Percentiles rank a stretch among this genome's conserved stretches.
Evolutionary conservation across 1,140 invertebrate genomes (phyloP).

Genomic region (Penaeus chinensis): DNA sequence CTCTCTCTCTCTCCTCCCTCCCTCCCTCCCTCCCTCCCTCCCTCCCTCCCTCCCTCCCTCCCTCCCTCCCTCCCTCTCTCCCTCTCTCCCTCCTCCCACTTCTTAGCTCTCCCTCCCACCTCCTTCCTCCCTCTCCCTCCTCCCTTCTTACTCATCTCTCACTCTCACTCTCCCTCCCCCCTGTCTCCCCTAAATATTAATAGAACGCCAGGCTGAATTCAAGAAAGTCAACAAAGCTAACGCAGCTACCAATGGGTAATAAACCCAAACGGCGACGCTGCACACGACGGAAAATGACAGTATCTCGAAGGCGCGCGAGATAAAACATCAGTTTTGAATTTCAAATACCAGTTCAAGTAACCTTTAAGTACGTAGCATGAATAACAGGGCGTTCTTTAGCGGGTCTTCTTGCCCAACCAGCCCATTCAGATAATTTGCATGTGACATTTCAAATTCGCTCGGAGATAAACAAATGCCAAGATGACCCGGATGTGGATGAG

Average conservation of each 20-base stretch:
- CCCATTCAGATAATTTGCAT: constrained; percentile 20
- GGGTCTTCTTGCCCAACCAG: not conserved
- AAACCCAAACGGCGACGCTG: too few relatives aligned
- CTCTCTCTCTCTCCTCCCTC: not conserved
- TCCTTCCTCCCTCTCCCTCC: not conserved
- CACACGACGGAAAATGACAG: too few relatives aligned
- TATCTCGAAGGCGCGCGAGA: not conserved
- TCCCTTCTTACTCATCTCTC: not conserved
- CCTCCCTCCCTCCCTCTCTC: not conserved
- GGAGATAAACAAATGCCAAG: constrained; percentile 36
- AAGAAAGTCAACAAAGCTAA: too few relatives aligned
- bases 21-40: constrained; percentile 16
- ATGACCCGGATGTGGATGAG: constrained; percentile 41
- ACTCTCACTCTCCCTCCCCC: too few relatives aligned
- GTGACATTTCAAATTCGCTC: constrained; percentile 36
- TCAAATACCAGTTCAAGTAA: too few relatives aligned
- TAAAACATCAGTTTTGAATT: not conserved
- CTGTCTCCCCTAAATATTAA: not conserved
- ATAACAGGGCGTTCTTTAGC: too few relatives aligned
- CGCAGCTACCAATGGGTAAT: too few relatives aligned
- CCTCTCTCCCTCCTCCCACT: not conserved
- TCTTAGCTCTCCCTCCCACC: not conserved
- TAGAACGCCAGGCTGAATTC: too few relatives aligned
- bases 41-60: not conserved
- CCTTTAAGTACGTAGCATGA: too few relatives aligned